A percentile compares a stretch with the other conserved stretches of the same genome.
phyloP scores from a whole-genome alignment of 2,888 invertebrate genomes.

The Tribolium freemani region DNA sequence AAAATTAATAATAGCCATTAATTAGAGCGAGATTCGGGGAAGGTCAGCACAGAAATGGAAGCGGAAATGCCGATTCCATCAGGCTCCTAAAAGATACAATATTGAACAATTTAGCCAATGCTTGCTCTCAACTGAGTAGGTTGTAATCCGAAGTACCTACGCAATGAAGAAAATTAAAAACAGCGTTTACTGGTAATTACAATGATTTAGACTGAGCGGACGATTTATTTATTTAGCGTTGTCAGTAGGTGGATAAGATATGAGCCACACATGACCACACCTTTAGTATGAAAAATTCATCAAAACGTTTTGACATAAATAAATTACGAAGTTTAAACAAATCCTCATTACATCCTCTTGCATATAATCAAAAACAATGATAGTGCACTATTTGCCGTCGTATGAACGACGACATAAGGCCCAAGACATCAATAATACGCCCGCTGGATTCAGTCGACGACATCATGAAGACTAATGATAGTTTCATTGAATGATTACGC shows the following conservation, averaged over 20 bases:
- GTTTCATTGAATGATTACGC: slow-evolving; percentile 59
- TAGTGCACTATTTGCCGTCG: slow-evolving; percentile 41
- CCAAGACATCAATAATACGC: slow-evolving; percentile 49
- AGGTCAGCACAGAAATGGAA: slow-evolving; percentile 15
- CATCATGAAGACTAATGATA: slow-evolving; percentile 60
- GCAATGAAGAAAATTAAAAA: neutral
- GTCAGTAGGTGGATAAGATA: slow-evolving; percentile 39
- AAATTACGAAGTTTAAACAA: slow-evolving; percentile 50
- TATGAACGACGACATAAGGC: slow-evolving; percentile 42
- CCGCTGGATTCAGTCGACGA: slow-evolving; percentile 47
- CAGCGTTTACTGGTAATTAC: neutral
- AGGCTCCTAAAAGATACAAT: too few species aligned
- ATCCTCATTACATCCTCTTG: slow-evolving; percentile 45
- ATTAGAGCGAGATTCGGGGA: slow-evolving; percentile 42
- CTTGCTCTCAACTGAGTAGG: neutral
- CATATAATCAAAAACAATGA: slow-evolving; percentile 50
- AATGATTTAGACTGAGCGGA: slow-evolving; percentile 19
- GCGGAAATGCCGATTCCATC: slow-evolving; percentile 35
- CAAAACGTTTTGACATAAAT: slow-evolving; percentile 44
- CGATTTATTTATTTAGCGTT: slow-evolving; percentile 17
- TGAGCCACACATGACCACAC: slow-evolving; percentile 28
- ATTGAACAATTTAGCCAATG: neutral
- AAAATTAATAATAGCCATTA: slow-evolving; percentile 49
- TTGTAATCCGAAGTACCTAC: neutral
- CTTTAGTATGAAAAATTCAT: slow-evolving; percentile 40